Evolutionary conservation across 2,888 invertebrate species (phyloP).

Genomic region (Gibbula magus): DNA sequence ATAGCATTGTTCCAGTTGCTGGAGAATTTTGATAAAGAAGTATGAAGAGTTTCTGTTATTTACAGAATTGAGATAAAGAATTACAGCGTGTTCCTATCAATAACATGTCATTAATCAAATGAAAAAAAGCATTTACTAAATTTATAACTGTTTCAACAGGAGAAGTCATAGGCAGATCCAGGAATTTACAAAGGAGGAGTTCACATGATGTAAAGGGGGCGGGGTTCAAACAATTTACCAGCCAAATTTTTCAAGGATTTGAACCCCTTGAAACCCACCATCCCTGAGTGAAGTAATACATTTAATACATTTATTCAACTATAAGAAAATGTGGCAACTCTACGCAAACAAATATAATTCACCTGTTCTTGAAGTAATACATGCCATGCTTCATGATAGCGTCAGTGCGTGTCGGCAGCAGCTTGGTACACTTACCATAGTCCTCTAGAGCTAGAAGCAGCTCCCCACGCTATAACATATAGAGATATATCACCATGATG

Average conservation of each 20-base stretch:
- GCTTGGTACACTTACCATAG: conserved; percentile 69
- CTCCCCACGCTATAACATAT: conserved; percentile 63
- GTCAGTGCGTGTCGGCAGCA: conserved; percentile 70
- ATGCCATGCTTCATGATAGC: conserved; percentile 72
- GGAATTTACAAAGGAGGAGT: too few relatives aligned
- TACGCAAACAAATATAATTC: conserved; percentile 33
- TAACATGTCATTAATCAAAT: neutral
- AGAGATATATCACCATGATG: neutral
- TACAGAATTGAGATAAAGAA: neutral
- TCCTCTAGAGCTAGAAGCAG: conserved; percentile 74
- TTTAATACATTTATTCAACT: too few relatives aligned
- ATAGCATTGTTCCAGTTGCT: conserved; percentile 71
- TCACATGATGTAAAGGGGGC: too few relatives aligned
- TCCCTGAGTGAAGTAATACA: too few relatives aligned
- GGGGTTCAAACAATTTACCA: too few relatives aligned
- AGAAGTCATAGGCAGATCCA: too few relatives aligned
- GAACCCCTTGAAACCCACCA: too few relatives aligned
- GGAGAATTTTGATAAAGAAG: neutral
- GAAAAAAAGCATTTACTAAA: neutral
- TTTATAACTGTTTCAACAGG: too few relatives aligned
- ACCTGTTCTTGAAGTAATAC: conserved; percentile 73
- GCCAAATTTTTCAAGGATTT: too few relatives aligned
- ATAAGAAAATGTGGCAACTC: too few relatives aligned
- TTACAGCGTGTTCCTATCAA: neutral
- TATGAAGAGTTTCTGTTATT: neutral